Conservation (phyloP, 2,888 invertebrate genomes). For the Oscheius sp. region DNA sequence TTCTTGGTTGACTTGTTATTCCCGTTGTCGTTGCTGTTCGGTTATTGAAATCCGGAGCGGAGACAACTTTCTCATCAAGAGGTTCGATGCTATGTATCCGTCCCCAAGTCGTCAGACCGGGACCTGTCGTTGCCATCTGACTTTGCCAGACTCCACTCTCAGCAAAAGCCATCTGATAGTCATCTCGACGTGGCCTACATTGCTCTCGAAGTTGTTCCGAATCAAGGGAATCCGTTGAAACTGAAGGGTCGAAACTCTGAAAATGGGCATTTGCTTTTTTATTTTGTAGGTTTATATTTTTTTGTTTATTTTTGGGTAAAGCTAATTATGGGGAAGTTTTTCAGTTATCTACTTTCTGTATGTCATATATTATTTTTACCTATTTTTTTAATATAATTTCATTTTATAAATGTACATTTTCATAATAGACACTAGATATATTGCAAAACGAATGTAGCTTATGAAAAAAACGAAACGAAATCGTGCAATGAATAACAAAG, state of each 20-base stretch:
- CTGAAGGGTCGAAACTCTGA: slow-evolving; percentile 45
- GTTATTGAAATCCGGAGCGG: slow-evolving; percentile 43
- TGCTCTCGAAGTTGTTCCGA: slow-evolving; percentile 58
- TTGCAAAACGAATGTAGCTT: too few relatives aligned
- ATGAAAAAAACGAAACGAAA: too few relatives aligned
- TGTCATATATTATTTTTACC: too few relatives aligned
- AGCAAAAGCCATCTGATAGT: slow-evolving; percentile 69
- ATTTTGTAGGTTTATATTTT: too few relatives aligned
- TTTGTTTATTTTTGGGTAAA: too few relatives aligned
- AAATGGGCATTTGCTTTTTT: background rate
- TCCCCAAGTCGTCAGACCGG: slow-evolving; percentile 69
- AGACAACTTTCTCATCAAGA: slow-evolving; percentile 56
- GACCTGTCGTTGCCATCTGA: slow-evolving; percentile 35
- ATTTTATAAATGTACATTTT: too few relatives aligned
- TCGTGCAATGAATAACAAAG: too few relatives aligned
- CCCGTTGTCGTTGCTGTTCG: background rate
- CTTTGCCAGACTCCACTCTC: slow-evolving; percentile 68
- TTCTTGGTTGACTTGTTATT: slow-evolving; percentile 32
- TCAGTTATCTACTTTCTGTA: too few relatives aligned
- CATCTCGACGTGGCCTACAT: slow-evolving; percentile 59
- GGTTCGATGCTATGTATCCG: slow-evolving; percentile 59
- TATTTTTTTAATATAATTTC: too few relatives aligned
- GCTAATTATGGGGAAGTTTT: too few relatives aligned
- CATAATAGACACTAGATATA: too few relatives aligned
- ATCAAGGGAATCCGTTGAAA: slow-evolving; percentile 69